Conservation (phyloP, 2,797 vertebrate species). For the Argya squamiceps region DNA sequence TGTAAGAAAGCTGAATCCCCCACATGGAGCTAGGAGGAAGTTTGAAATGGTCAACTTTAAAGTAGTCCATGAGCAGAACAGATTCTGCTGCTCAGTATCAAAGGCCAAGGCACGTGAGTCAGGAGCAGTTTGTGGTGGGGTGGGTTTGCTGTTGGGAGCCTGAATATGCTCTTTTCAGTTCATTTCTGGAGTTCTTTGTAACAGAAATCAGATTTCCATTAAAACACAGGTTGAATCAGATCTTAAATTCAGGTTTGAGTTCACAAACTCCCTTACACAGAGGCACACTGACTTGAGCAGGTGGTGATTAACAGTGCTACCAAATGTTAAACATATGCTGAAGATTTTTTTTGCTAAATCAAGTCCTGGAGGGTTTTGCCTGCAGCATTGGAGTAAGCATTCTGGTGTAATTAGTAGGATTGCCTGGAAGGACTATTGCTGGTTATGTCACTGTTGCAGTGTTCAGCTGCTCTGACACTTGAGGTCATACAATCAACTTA, state of each 20-base stretch:
- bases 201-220: not conserved
- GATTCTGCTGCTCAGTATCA: not conserved
- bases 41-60: not conserved
- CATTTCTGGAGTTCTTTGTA: not conserved
- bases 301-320: not conserved
- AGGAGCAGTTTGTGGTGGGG: not conserved
- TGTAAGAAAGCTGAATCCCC: not conserved
- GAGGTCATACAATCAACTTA: not conserved
- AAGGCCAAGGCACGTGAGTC: accelerated
- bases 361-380: not conserved
- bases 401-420: not conserved
- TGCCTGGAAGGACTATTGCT: not conserved
- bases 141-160: not conserved
- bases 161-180: not conserved
- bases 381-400: not conserved
- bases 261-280: not conserved
- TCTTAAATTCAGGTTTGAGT: not conserved
- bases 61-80: not conserved
- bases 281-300: not conserved
- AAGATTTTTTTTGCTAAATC: not conserved
- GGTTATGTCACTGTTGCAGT: not conserved
- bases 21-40: not conserved
- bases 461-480: not conserved
- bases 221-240: not conserved
- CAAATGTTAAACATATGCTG: not conserved